Conservation (phyloP, 1,140 invertebrate genomes). For the Saccostrea echinata region DNA sequence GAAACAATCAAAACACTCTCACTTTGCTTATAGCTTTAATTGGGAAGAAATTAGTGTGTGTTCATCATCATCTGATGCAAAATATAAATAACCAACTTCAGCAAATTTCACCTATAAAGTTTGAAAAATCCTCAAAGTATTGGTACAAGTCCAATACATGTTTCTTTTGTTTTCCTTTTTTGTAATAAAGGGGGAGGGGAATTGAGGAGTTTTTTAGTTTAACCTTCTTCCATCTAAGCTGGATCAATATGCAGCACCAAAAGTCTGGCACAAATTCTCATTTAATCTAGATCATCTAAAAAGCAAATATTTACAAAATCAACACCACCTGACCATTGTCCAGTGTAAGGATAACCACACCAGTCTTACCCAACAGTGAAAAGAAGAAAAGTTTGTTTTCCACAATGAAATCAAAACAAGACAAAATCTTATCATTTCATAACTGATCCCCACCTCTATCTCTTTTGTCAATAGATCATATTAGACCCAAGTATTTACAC, state of each 20-base stretch:
- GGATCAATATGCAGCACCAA: neutral
- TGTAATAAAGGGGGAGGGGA: too few relatives aligned
- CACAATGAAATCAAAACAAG: neutral
- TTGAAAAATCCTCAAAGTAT: too few relatives aligned
- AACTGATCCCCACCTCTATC: neutral
- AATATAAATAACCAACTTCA: too few relatives aligned
- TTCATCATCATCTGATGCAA: too few relatives aligned
- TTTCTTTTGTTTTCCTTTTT: too few relatives aligned
- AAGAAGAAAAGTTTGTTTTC: neutral
- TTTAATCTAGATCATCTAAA: neutral
- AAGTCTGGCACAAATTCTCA: neutral
- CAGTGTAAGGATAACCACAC: neutral
- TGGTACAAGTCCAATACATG: too few relatives aligned
- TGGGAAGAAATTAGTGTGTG: too few relatives aligned
- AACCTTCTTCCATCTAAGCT: neutral
- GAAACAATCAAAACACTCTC: too few relatives aligned
- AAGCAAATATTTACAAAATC: neutral
- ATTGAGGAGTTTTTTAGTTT: neutral
- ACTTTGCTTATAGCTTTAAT: too few relatives aligned
- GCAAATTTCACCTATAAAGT: too few relatives aligned
- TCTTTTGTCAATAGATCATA: neutral
- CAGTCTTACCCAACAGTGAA: neutral
- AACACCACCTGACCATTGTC: neutral
- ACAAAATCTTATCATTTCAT: neutral
- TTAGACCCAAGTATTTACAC: conserved; percentile 1